Base-by-base conservation (phyloP, 2,888 invertebrate genomes). In the Cantharis rufa region DNA sequence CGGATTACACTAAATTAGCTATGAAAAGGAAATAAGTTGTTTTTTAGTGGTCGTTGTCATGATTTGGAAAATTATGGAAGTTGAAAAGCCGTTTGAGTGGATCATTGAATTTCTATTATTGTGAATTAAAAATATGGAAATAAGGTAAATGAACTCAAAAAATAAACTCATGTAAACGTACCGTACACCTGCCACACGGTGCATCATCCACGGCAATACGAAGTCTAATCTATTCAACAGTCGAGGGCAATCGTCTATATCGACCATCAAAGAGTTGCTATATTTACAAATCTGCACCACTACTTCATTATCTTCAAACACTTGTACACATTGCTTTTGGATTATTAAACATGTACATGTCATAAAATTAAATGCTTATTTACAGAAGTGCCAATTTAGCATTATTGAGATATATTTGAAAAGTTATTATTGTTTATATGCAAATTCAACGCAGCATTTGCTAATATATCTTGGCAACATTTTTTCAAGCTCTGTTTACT, bases 211-310 rank as follows among this genome's bases (percentile, higher is more conserved):
- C 48, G 61, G 78, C 62, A 76, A 71, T 75, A 75, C 77, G 72
- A 28, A 71, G 75, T 72, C 78, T 77, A 77, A 80, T 78, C 77
- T 76, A 75, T 80, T 76, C 77, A 71, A 73, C 76, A 69, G 80
- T 80, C 77, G 79, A 76, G 77, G 77, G 80, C 80, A 81, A 81
- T 81, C 79, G 81, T 80, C 81, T 80, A 80, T 80, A 81, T 78
- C 80, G 79, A 77, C 80, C 81, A 81, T 81, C 81, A 81, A 81
- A 81, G 80, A 79, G 79, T 76, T 68, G 76, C 80, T 80, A 80
- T 80, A 82, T 82, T 82, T 82, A 82, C 79, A 81, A 80, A 75
- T 78, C 78, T 75, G 75, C 75, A 69, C 69, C 71, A 74, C 78
- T 71, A 78, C 78, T 78, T 78, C 78, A 78, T 78, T 78, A 78